Evolutionary conservation across 2,113 vertebrate species (phyloP).

Genomic region (Anguilla japonica): DNA sequence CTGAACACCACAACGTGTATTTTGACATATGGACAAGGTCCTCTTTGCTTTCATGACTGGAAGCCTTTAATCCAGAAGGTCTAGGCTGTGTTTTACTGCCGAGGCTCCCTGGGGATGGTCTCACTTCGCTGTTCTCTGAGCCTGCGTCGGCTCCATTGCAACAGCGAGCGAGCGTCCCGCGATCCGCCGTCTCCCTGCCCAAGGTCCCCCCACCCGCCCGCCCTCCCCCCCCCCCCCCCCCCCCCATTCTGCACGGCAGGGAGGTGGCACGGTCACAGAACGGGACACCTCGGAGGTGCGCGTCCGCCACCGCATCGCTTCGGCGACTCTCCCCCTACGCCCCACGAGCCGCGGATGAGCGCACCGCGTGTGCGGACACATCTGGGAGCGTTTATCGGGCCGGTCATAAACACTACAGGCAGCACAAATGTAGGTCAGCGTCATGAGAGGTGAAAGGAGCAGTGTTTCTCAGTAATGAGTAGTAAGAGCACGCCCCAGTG

Average conservation of each 20-base stretch:
- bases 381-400: conserved; percentile 47
- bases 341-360: conserved; percentile 18
- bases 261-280: not conserved
- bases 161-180: not conserved
- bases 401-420: conserved; percentile 46
- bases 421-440: conserved; percentile 49
- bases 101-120: not conserved
- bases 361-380: conserved; percentile 31
- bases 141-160: not conserved
- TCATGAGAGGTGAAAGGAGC: conserved; percentile 47
- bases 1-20: not conserved
- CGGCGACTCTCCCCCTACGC: conserved; percentile 16
- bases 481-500: conserved; percentile 22
- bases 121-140: not conserved
- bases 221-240: not conserved
- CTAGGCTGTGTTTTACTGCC: not conserved
- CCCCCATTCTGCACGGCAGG: not conserved
- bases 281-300: not conserved
- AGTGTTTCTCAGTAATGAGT: conserved; percentile 42
- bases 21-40: not conserved
- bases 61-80: conserved; percentile 24
- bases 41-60: conserved; percentile 11
- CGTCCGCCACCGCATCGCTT: not conserved
- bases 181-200: not conserved
- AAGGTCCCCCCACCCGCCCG: not conserved